These are phyloP conservation scores for Megalurothrips usitatus DNA, from an alignment of 2,888 invertebrate species.

Conservation along the genomic window DNA sequence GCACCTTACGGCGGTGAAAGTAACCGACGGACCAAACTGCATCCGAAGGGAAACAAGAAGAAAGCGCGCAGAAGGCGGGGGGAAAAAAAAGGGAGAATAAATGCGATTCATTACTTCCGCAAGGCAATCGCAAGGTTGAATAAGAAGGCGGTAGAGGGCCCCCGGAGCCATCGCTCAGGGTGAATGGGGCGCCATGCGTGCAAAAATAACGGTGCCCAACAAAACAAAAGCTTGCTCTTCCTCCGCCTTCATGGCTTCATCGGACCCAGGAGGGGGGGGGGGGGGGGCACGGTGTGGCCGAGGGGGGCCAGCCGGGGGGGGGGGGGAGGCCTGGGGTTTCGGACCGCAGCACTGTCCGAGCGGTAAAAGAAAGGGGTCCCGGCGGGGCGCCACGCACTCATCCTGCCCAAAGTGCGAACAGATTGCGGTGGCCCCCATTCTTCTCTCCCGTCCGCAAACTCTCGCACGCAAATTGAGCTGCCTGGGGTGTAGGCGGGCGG, in stretches of 20 bases:
- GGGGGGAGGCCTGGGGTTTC: neutral
- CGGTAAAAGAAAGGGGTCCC: no score
- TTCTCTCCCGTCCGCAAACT: neutral
- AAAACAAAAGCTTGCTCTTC: neutral
- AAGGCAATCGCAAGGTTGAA: no score
- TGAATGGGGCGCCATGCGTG: slow-evolving; percentile 5
- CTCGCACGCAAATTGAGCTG: slow-evolving; percentile 8
- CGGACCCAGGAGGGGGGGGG: neutral
- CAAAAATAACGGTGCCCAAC: neutral
- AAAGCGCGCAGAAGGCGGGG: neutral
- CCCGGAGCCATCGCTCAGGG: no score
- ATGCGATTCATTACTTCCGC: neutral
- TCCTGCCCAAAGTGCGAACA: neutral
- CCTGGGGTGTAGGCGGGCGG: neutral
- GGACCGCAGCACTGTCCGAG: no score
- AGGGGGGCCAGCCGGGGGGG: neutral
- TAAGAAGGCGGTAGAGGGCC: no score
- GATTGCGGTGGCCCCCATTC: neutral
- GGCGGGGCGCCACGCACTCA: neutral
- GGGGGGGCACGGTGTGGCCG: neutral
- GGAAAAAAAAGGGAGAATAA: neutral
- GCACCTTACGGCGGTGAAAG: neutral
- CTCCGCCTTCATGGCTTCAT: neutral
- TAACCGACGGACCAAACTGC: neutral
- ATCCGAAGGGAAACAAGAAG: neutral